Conservation (phyloP, 2,113 vertebrate species). For the Nyctibius bracteatus region DNA sequence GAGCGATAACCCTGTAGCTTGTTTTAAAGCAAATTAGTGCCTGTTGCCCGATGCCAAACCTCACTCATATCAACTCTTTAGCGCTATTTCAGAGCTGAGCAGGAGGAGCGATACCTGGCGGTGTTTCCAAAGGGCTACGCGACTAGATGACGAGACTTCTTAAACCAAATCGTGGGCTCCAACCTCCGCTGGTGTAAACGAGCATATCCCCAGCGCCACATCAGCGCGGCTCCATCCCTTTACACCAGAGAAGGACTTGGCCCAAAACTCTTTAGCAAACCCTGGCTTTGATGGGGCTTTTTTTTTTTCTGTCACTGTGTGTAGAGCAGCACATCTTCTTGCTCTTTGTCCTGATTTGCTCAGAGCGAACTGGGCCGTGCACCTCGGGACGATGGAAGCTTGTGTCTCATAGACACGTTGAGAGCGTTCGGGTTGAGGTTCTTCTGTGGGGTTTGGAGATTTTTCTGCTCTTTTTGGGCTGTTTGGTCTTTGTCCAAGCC, state of each 20-base stretch:
- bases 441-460: not conserved
- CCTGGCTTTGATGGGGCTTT: not conserved
- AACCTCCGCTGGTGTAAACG: not conserved
- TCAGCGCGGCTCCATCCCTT: not conserved
- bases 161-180: not conserved
- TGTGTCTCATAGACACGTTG: not conserved
- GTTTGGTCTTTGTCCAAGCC: not conserved
- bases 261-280: not conserved
- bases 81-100: not conserved
- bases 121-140: conserved; percentile 42
- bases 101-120: not conserved
- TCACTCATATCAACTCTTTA: not conserved
- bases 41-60: not conserved
- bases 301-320: fast-evolving
- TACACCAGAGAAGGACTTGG: not conserved
- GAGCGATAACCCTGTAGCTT: not conserved
- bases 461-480: not conserved
- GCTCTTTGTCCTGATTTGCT: not conserved
- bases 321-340: not conserved
- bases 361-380: not conserved
- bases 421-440: not conserved
- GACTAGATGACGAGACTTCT: not conserved
- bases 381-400: not conserved
- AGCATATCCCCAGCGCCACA: not conserved
- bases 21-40: conserved; percentile 24